Conservation (phyloP, 2,888 invertebrate species). For the Encarsia formosa region DNA sequence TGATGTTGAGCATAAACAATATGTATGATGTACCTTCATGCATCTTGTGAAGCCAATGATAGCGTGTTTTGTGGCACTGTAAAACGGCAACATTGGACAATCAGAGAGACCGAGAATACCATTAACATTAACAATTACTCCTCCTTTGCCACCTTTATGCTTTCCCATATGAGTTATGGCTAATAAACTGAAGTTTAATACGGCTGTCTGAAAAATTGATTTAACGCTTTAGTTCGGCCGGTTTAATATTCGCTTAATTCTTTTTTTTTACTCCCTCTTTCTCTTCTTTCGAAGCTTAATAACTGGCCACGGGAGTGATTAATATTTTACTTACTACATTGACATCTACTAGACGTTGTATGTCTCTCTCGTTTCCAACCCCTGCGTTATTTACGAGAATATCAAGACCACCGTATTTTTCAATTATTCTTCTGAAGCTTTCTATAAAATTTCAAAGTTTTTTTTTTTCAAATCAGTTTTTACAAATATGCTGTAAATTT, state of each 20-base stretch:
- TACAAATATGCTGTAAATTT: too few species aligned
- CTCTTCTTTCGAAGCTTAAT: too few species aligned
- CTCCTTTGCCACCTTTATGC: conserved; percentile 55
- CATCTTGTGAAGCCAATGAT: conserved; percentile 40
- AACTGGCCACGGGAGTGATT: too few species aligned
- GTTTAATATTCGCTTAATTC: too few species aligned
- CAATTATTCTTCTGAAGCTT: conserved; percentile 35
- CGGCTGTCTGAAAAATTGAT: conserved; percentile 41
- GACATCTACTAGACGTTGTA: conserved; percentile 39
- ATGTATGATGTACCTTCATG: conserved; percentile 32
- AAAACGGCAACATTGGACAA: conserved; percentile 54
- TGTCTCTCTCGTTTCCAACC: conserved; percentile 39
- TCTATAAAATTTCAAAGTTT: conserved; percentile 2
- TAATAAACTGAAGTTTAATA: conserved; percentile 46
- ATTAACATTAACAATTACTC: conserved; percentile 61
- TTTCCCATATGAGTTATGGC: conserved; percentile 51
- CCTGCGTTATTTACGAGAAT: conserved; percentile 53
- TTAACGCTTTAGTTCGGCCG: neutral
- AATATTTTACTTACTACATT: conserved; percentile 40
- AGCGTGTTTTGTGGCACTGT: conserved; percentile 56
- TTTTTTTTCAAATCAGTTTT: too few species aligned
- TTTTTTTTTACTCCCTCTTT: too few species aligned
- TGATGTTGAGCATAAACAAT: neutral
- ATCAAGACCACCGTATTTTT: conserved; percentile 50
- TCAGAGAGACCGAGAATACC: conserved; percentile 57